These are phyloP conservation scores for Epinephelus coioides DNA, from an alignment of 2,797 vertebrate genomes.

Conservation along the genomic window DNA sequence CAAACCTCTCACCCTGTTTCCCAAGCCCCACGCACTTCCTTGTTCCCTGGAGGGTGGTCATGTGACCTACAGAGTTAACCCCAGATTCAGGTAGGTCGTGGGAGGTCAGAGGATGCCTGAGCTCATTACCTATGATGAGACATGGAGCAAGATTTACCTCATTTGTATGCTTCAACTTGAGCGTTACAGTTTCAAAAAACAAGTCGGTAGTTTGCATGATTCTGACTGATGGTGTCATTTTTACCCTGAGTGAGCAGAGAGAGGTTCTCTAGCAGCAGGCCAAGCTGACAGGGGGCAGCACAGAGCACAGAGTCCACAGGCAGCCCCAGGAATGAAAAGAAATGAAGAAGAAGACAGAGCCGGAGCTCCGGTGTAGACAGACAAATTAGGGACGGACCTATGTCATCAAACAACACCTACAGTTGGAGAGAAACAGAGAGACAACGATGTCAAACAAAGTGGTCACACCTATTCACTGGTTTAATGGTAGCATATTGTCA, in stretches of 20 bases:
- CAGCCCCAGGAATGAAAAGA: constrained; percentile 93
- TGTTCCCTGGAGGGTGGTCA: constrained; percentile 82
- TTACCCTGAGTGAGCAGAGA: constrained; percentile 86
- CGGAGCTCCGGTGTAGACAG: constrained; percentile 86
- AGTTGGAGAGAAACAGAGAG: background rate
- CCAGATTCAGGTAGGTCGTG: constrained; percentile 80
- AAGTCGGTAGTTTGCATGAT: background rate
- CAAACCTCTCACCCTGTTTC: constrained; percentile 92
- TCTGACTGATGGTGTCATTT: background rate
- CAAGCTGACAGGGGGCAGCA: constrained; percentile 77
- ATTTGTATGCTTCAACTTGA: background rate
- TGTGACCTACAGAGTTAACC: constrained; percentile 87
- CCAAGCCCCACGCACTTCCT: constrained; percentile 85
- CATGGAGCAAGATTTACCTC: background rate
- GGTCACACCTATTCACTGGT: background rate
- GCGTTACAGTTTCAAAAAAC: background rate
- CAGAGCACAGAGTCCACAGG: constrained; percentile 82
- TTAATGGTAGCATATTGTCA: background rate
- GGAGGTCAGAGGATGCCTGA: constrained; percentile 86
- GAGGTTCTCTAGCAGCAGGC: constrained; percentile 89
- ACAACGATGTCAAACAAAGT: constrained; percentile 8
- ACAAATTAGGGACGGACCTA: constrained; percentile 91
- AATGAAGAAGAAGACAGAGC: constrained; percentile 86
- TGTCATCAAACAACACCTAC: constrained; percentile 96
- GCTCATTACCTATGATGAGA: constrained; percentile 59